Conservation (phyloP, 2,113 vertebrate genomes). For the Echinops telfairi region DNA sequence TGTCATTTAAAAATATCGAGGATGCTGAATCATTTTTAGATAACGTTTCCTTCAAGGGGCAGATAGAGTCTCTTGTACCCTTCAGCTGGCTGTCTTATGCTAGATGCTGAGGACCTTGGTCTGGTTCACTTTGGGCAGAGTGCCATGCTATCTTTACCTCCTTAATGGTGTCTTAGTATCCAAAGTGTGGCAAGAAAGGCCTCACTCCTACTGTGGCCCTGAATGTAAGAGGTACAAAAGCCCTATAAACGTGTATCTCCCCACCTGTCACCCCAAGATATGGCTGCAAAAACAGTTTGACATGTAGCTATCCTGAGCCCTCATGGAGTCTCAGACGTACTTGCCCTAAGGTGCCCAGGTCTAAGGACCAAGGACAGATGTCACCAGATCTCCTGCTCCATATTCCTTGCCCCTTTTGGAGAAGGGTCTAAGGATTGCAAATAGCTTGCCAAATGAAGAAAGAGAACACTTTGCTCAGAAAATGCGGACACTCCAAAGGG, state of each 20-base stretch:
- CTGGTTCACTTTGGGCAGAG: not conserved
- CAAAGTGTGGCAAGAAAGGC: not conserved
- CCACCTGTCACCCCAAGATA: accelerated
- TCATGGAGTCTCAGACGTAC: not conserved
- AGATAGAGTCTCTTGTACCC: not conserved
- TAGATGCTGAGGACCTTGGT: not conserved
- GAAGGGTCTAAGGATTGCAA: not conserved
- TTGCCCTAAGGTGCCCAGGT: not conserved
- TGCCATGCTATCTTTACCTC: not conserved
- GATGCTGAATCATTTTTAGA: not conserved
- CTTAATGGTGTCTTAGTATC: not conserved
- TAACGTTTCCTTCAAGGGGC: not conserved
- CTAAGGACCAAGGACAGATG: not conserved
- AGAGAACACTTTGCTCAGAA: not conserved
- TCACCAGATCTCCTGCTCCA: not conserved
- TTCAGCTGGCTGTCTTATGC: not conserved
- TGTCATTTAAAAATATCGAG: not conserved
- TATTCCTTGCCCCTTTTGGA: not conserved
- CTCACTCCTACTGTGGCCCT: not conserved
- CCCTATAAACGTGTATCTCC: not conserved
- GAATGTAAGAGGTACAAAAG: not conserved
- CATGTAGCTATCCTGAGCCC: not conserved
- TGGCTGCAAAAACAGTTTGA: not conserved
- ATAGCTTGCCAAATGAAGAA: not conserved
- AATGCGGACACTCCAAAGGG: not conserved